Conservation (phyloP, 2,888 invertebrate species). For the Caenorhabditis macrosperma region DNA sequence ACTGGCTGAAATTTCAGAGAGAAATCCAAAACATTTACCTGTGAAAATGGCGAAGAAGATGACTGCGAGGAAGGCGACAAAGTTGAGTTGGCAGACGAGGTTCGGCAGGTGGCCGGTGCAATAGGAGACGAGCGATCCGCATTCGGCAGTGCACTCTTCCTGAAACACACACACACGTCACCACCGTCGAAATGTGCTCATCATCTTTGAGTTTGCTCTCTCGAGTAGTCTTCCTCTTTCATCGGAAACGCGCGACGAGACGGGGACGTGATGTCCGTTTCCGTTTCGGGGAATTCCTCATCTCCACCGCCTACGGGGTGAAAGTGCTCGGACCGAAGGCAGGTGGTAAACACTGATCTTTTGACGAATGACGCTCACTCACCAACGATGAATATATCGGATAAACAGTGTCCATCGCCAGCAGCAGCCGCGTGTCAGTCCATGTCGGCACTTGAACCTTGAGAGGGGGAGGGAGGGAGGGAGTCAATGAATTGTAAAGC, state of each 20-base stretch:
- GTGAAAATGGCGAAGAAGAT: slow-evolving; percentile 58
- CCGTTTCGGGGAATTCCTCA: background rate
- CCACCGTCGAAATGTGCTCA: background rate
- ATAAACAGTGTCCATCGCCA: slow-evolving; percentile 37
- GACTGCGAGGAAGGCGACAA: slow-evolving; percentile 46
- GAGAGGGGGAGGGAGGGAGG: background rate
- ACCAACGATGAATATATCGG: slow-evolving; percentile 52
- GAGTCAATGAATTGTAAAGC: background rate
- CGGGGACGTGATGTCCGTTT: background rate
- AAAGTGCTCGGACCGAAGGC: background rate
- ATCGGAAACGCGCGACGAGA: slow-evolving; percentile 9
- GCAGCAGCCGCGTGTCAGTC: slow-evolving; percentile 14
- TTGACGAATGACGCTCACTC: slow-evolving; percentile 11
- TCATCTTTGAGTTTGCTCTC: slow-evolving; percentile 8
- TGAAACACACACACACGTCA: slow-evolving; percentile 41
- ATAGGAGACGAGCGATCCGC: slow-evolving; percentile 53
- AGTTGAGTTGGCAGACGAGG: slow-evolving; percentile 55
- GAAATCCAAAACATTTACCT: slow-evolving; percentile 31
- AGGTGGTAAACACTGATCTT: too few species aligned
- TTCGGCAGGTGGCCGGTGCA: slow-evolving; percentile 52
- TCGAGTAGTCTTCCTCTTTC: slow-evolving; percentile 1
- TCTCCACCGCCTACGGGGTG: slow-evolving; percentile 20
- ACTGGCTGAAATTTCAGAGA: too few species aligned
- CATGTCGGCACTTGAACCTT: background rate
- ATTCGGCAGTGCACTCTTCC: slow-evolving; percentile 52